A percentile compares a stretch with the other conserved stretches of the same genome.
Evolutionary conservation across 1,140 invertebrate species (phyloP).

Genomic region (Holotrichia oblita): DNA sequence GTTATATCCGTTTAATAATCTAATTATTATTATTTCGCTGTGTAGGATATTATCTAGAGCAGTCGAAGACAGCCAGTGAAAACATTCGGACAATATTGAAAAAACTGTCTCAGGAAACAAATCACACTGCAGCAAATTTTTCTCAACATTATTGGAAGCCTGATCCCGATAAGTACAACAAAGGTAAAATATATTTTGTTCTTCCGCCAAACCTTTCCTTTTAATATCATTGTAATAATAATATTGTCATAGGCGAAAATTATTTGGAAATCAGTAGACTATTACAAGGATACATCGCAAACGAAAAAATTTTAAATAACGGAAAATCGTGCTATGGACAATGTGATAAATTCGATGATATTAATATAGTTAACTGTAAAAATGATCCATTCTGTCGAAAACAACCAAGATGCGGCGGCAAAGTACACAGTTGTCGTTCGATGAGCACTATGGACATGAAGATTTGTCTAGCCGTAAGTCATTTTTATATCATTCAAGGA

Average conservation of each 20-base stretch:
- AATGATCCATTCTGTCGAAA: conserved; percentile 72
- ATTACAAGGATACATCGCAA: conserved; percentile 85
- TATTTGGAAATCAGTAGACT: conserved; percentile 80
- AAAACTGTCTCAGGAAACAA: conserved; percentile 71
- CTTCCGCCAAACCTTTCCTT: background rate
- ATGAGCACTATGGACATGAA: conserved; percentile 85
- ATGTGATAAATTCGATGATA: conserved; percentile 76
- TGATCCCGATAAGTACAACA: conserved; percentile 73
- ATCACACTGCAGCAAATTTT: conserved; percentile 70
- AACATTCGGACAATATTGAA: conserved; percentile 70
- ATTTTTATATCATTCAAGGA: no score
- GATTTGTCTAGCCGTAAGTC: conserved; percentile 77
- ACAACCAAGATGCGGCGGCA: conserved; percentile 74
- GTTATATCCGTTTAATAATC: no score
- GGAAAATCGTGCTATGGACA: conserved; percentile 79
- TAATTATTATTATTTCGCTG: no score
- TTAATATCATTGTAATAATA: no score
- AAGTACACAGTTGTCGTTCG: conserved; percentile 74
- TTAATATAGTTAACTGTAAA: conserved; percentile 74
- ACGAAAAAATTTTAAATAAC: conserved; percentile 84
- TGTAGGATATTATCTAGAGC: conserved; percentile 64
- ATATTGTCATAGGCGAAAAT: conserved; percentile 70
- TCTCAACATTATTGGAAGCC: conserved; percentile 76
- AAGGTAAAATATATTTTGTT: conserved; percentile 63
- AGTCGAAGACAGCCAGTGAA: conserved; percentile 68